Evolutionary conservation across 2,888 invertebrate species (phyloP).

Genomic region (Perizoma flavofasciatum): DNA sequence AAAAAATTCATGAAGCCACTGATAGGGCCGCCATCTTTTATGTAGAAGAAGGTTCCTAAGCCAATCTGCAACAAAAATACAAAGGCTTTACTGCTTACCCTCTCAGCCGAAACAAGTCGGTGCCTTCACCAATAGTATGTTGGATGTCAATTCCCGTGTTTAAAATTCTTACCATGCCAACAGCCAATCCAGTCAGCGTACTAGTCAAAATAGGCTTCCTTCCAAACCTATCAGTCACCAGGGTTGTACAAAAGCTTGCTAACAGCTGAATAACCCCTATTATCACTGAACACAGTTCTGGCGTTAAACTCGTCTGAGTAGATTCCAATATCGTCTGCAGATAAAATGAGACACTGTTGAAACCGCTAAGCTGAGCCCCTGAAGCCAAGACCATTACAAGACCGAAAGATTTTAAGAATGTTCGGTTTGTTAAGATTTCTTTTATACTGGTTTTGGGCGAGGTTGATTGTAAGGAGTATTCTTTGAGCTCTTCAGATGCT

Average conservation of each 20-base stretch:
- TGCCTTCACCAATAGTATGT: no score
- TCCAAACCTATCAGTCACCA: slow-evolving; percentile 53
- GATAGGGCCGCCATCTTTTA: slow-evolving; percentile 42
- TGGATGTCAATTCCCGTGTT: no score
- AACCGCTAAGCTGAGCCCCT: slow-evolving; percentile 51
- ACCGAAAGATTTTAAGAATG: slow-evolving; percentile 47
- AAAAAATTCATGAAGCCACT: slow-evolving; percentile 59
- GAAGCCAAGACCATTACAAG: slow-evolving; percentile 32
- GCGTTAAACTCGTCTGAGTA: slow-evolving; percentile 55
- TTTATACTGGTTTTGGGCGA: slow-evolving; percentile 30
- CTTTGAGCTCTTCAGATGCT: slow-evolving; percentile 59
- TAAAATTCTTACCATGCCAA: slow-evolving; percentile 51
- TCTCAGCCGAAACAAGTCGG: background rate
- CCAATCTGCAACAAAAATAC: slow-evolving; percentile 53
- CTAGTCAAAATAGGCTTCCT: slow-evolving; percentile 50
- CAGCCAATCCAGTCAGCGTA: slow-evolving; percentile 46
- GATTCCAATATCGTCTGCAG: slow-evolving; percentile 62
- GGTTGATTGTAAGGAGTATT: slow-evolving; percentile 42
- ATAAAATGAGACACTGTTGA: slow-evolving; percentile 60
- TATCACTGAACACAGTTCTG: slow-evolving; percentile 58
- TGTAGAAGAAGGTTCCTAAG: slow-evolving; percentile 59
- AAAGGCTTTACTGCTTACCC: background rate
- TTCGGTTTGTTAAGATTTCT: slow-evolving; percentile 40
- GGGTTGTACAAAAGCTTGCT: slow-evolving; percentile 53
- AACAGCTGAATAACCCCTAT: slow-evolving; percentile 60